phyloP scores from a whole-genome alignment of 2,888 invertebrate genomes.

The Athrips mouffetella region DNA sequence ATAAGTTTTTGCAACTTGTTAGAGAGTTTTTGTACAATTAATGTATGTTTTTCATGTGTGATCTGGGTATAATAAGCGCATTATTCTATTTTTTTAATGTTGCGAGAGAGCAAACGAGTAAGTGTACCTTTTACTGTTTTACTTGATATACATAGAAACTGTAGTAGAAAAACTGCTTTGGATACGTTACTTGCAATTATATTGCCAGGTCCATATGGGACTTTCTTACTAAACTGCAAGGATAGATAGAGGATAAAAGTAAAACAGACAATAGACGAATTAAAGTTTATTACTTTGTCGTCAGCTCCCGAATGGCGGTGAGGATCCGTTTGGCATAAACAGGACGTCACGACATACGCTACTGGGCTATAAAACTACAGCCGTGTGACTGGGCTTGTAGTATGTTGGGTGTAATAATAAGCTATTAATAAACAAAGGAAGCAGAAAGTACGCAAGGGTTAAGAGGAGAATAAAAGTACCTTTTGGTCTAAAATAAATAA shows the following conservation, averaged over 20 bases:
- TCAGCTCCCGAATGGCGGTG: conserved; percentile 51
- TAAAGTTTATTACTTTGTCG: conserved; percentile 66
- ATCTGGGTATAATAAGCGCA: too few species aligned
- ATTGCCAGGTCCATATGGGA: background rate
- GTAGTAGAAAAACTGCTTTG: background rate
- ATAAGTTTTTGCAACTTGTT: too few species aligned
- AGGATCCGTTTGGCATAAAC: conserved; percentile 50
- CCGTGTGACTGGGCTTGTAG: too few species aligned
- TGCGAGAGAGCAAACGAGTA: too few species aligned
- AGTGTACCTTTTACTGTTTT: background rate
- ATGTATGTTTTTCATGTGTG: too few species aligned
- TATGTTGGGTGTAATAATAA: too few species aligned
- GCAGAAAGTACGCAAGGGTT: too few species aligned
- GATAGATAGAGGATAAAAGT: conserved; percentile 21
- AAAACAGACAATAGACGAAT: conserved; percentile 61
- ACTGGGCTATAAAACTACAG: conserved; percentile 41
- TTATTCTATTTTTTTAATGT: too few species aligned
- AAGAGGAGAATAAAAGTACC: too few species aligned
- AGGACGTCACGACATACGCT: conserved; percentile 56
- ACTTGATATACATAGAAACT: background rate
- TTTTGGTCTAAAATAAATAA: too few species aligned
- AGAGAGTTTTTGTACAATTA: too few species aligned
- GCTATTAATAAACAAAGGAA: too few species aligned
- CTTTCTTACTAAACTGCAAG: conserved; percentile 16
- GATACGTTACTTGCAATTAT: background rate